A percentile compares a stretch with the other conserved stretches of the same genome.
These are phyloP conservation scores for Ellobius talpinus DNA, from an alignment of 2,113 vertebrate genomes.

Conservation along the genomic window DNA sequence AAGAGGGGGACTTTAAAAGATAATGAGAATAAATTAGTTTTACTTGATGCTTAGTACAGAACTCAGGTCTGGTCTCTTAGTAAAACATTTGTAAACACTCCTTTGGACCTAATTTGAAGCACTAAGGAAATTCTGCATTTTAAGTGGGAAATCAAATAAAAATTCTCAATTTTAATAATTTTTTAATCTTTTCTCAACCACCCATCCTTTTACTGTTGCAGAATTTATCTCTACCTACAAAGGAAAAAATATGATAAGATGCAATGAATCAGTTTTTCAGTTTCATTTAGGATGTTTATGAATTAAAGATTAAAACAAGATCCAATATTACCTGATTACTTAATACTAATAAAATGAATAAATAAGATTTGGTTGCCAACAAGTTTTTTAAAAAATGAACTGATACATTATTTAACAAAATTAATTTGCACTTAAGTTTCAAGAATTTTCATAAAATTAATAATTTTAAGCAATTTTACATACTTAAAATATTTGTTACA, in stretches of 20 bases:
- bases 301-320: neutral
- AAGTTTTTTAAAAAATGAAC: neutral
- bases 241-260: neutral
- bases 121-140: neutral
- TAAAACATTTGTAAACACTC: neutral
- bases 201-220: neutral
- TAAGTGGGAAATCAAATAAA: neutral
- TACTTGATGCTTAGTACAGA: neutral
- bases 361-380: neutral
- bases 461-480: neutral
- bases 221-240: neutral
- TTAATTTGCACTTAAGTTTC: neutral
- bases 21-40: neutral
- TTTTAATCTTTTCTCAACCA: neutral
- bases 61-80: neutral
- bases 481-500: neutral
- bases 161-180: neutral
- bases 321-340: neutral
- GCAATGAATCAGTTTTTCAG: neutral
- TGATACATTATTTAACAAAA: neutral
- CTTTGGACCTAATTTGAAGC: neutral
- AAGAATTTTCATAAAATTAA: neutral
- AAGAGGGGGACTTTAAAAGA: neutral
- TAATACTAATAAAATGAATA: slow-evolving; percentile 32
- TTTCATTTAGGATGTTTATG: neutral